Percentiles rank a stretch among this genome's conserved stretches.
phyloP scores from a whole-genome alignment of 2,797 vertebrate species.

The Octomys mimax region DNA sequence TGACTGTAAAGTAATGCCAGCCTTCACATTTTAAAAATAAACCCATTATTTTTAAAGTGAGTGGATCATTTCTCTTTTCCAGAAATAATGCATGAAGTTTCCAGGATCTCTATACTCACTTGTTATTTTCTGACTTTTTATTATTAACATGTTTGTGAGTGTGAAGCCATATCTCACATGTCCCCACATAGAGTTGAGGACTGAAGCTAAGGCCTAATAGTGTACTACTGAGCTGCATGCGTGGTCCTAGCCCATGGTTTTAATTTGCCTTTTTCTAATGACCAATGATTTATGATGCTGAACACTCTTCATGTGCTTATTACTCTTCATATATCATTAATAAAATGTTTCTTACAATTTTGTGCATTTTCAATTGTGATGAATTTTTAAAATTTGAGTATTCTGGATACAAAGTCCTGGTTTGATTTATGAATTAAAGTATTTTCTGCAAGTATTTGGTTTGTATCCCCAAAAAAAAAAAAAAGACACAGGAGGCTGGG shows the following conservation, averaged over 20 bases:
- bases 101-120: background rate
- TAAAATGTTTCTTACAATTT: background rate
- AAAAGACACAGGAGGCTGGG: background rate
- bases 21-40: conserved; percentile 32
- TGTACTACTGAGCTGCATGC: background rate
- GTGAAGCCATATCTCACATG: background rate
- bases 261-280: background rate
- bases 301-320: background rate
- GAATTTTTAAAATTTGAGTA: conserved; percentile 10
- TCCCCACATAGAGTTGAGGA: background rate
- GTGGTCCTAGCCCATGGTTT: background rate
- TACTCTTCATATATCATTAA: background rate
- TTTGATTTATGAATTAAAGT: background rate
- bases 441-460: background rate
- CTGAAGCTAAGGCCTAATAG: background rate
- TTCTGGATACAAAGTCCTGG: background rate
- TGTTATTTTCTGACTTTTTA: background rate
- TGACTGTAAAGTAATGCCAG: background rate
- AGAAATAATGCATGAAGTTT: background rate
- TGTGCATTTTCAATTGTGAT: background rate
- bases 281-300: background rate
- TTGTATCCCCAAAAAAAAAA: background rate
- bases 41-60: background rate
- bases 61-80: background rate
- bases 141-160: background rate